Evolutionary conservation across 2,113 vertebrate species (phyloP).

Genomic region (Phoxinus phoxinus): DNA sequence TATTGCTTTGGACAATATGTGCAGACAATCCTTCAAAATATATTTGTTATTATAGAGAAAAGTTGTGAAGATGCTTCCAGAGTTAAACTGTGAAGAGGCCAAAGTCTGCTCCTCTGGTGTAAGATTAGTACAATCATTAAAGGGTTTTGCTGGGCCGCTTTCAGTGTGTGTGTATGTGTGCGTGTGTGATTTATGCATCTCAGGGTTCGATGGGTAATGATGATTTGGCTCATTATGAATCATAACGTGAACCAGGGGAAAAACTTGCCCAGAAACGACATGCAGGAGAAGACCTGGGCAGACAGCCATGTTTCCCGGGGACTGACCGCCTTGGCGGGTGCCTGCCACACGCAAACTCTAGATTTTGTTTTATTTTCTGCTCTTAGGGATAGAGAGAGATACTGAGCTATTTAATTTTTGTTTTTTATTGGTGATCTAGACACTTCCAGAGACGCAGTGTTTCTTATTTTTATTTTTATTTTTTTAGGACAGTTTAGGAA

Average conservation of each 20-base stretch:
- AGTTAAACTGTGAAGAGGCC: slow-evolving; percentile 21
- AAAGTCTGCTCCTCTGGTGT: slow-evolving; percentile 19
- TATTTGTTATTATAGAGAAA: slow-evolving; percentile 10
- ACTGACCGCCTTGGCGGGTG: slow-evolving; percentile 44
- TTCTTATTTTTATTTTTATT: background rate
- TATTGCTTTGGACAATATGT: background rate
- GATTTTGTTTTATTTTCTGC: slow-evolving; percentile 31
- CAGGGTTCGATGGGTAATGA: slow-evolving; percentile 47
- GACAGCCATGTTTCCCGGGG: slow-evolving; percentile 42
- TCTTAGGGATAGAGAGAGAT: slow-evolving; percentile 40
- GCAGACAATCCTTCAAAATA: background rate
- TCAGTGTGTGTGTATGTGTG: background rate
- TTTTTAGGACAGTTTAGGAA: background rate
- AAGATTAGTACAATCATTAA: slow-evolving; percentile 41
- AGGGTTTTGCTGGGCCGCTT: slow-evolving; percentile 12
- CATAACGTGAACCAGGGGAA: slow-evolving; percentile 41
- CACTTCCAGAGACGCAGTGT: background rate
- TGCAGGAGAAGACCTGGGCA: slow-evolving; percentile 44
- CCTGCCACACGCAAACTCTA: slow-evolving; percentile 10
- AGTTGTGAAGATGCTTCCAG: slow-evolving; percentile 23
- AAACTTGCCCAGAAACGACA: slow-evolving; percentile 35
- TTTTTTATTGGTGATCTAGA: background rate
- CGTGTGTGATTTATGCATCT: slow-evolving; percentile 23
- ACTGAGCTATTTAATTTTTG: slow-evolving; percentile 5
- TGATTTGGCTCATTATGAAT: slow-evolving; percentile 55